Percentiles rank a stretch among this genome's conserved stretches.
Evolutionary conservation across 2,113 vertebrate species (phyloP).

Genomic region (Phocoena sinus): DNA sequence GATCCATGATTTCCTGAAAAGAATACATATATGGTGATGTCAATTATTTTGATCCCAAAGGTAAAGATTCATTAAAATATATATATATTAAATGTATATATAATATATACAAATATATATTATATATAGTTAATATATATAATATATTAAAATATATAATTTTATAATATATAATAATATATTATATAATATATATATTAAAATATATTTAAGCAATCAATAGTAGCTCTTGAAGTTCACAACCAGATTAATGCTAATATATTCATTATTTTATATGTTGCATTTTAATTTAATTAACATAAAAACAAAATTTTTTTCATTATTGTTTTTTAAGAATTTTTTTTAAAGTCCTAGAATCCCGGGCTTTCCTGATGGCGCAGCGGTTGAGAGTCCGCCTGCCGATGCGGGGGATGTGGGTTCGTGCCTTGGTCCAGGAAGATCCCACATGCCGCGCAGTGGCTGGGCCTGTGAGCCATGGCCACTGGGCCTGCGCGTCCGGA

Average conservation of each 20-base stretch:
- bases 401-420: no score
- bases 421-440: no score
- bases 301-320: neutral
- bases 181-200: neutral
- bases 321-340: neutral
- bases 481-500: no score
- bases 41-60: neutral
- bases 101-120: neutral
- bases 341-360: neutral
- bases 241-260: neutral
- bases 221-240: neutral
- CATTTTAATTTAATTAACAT: slow-evolving; percentile 8
- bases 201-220: neutral
- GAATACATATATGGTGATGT: neutral
- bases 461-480: no score
- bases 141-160: no score
- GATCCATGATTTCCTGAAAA: neutral
- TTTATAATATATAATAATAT: neutral
- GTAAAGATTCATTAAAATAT: neutral
- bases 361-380: no score
- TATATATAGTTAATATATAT: neutral
- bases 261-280: neutral
- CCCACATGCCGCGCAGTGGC: no score
- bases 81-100: neutral
- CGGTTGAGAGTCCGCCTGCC: no score